Conservation (phyloP, 2,797 vertebrate genomes). For the Syngnathus rostellatus region DNA sequence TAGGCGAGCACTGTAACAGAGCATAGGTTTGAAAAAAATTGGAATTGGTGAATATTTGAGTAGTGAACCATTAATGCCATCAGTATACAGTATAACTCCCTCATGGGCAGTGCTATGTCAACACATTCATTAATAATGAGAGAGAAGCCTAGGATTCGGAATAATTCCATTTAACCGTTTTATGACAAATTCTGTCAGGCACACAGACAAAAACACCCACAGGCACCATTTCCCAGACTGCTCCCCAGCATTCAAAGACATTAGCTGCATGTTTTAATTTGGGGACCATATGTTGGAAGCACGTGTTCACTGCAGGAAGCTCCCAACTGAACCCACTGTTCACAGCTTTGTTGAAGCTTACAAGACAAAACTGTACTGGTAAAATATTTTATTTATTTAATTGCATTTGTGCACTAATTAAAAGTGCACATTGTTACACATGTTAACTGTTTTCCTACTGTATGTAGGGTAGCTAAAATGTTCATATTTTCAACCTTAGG, state of each 20-base stretch:
- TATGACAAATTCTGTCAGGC: slow-evolving; percentile 2
- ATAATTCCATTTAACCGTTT: background rate
- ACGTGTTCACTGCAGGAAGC: slow-evolving; percentile 8
- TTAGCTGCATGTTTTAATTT: slow-evolving; percentile 24
- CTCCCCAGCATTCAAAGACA: slow-evolving; percentile 4
- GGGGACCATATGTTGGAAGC: slow-evolving; percentile 25
- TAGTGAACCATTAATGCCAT: background rate
- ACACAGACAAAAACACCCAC: slow-evolving; percentile 2
- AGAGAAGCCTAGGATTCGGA: background rate
- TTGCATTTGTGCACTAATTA: background rate
- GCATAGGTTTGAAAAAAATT: background rate
- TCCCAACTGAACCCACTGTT: slow-evolving; percentile 13
- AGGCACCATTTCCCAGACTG: slow-evolving; percentile 4
- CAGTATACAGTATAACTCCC: background rate
- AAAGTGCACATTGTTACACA: background rate
- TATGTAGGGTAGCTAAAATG: background rate
- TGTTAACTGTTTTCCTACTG: background rate
- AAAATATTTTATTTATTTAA: background rate
- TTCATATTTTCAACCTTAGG: background rate
- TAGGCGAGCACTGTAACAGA: background rate
- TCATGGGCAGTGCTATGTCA: background rate
- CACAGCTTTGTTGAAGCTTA: background rate
- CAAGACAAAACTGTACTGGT: slow-evolving; percentile 1
- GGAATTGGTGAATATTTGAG: background rate
- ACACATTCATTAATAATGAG: slow-evolving; percentile 1